A percentile compares a stretch with the other conserved stretches of the same genome.
Conservation (phyloP, 2,113 vertebrate species). For the Rynchops niger region DNA sequence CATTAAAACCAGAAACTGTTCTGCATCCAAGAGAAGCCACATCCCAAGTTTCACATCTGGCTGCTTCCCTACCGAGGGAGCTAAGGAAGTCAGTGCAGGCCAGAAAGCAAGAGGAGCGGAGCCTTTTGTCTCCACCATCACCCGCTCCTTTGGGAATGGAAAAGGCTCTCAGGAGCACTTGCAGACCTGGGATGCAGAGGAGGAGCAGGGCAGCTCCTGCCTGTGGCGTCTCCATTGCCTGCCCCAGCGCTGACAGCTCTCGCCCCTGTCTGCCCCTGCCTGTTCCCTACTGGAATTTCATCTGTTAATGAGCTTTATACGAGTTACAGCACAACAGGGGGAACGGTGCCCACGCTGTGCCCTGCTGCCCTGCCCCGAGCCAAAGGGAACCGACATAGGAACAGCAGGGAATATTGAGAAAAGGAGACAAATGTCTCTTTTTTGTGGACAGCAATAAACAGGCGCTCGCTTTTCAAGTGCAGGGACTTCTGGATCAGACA, state of each 20-base stretch:
- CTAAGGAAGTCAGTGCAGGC: neutral
- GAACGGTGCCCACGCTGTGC: neutral
- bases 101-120: neutral
- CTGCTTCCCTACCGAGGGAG: neutral
- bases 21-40: neutral
- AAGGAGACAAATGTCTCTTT: neutral
- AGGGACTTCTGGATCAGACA: neutral
- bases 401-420: neutral
- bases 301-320: neutral
- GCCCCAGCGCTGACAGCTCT: neutral
- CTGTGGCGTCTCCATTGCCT: neutral
- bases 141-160: fast-evolving
- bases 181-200: fast-evolving
- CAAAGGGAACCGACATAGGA: neutral
- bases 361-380: neutral
- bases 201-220: neutral
- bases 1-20: neutral
- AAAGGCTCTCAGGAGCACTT: neutral
- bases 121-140: neutral
- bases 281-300: neutral
- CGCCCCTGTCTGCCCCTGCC: neutral
- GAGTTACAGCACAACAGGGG: neutral
- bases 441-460: neutral
- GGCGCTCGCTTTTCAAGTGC: neutral
- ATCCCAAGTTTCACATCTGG: neutral